Evolutionary conservation across 2,797 vertebrate genomes (phyloP), one percentile per base, ranked within the genome.

Genomic region (Danio aesculapii): DNA sequence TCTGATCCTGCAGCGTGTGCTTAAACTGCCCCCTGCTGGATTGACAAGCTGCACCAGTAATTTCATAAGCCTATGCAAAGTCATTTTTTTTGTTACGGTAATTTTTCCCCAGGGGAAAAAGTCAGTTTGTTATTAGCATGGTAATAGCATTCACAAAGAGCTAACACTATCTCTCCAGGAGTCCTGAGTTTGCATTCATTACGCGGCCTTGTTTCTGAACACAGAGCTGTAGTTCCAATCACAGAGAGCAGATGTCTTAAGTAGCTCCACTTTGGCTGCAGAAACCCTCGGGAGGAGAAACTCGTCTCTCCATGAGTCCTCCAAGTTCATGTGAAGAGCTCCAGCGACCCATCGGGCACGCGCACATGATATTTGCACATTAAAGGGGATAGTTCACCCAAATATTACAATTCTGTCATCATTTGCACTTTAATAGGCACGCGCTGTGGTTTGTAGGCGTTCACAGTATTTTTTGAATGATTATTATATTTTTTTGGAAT

Each of bases 151-250:
- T 85, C 75, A 78, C 73, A 85, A 81, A 83, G 81, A 74, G 74
- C 83, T 50, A 72, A 76, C 67, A 76, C 84, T 83, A 78, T 85
- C 78, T 83, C 82, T 68, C 81, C 63, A 63, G 62, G 75, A 84
- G 77, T 77, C 81, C 79, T 81, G 84, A 81, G 81, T 81, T 77
- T 85, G 84, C 81, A 85, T 85, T 77, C 74, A 85, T 85, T 85
- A 83, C 67, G 13, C 58, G 76, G 83, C 69, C 79, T 84, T 73
- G 83, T 72, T 81, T 84, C 57, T 50, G 43, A 63, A 57, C 73
- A 75, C 77, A 55, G 72, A 55, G 66, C 64, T 43, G 82, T 19
- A 57, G 64, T 47, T 64, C 68, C 78, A 81, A 77, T 81, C 79
- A 81, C 83, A 80, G 74, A 66, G 52, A 75, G 77, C 82, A 62